phyloP scores from a whole-genome alignment of 2,888 invertebrate species.

The Chironomus riparius region DNA sequence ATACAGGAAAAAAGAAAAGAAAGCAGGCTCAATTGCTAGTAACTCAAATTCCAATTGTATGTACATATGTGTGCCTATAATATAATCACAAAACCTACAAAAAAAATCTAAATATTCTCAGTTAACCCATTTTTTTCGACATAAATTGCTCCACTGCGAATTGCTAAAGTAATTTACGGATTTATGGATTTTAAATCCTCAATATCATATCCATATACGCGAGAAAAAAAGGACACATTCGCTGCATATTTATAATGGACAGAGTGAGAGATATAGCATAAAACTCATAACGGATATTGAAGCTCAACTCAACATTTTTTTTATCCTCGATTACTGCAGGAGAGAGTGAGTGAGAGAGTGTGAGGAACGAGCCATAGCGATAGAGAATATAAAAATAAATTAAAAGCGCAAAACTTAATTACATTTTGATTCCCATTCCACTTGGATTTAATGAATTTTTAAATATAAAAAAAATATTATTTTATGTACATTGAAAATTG shows the following conservation, averaged over 20 bases:
- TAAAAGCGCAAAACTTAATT: background rate
- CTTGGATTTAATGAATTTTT: no score
- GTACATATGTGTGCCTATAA: background rate
- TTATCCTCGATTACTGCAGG: no score
- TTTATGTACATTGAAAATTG: background rate
- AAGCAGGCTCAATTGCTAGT: conserved; percentile 11
- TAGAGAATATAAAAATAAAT: no score
- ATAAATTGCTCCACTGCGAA: background rate
- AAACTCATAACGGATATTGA: background rate
- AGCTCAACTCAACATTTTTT: background rate
- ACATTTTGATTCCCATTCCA: background rate
- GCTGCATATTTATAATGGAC: no score
- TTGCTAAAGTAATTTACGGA: background rate
- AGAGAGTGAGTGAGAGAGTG: background rate
- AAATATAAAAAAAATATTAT: no score
- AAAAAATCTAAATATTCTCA: background rate
- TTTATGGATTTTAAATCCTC: background rate
- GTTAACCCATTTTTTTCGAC: background rate
- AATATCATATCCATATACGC: no score
- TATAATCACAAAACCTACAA: background rate
- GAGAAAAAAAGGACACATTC: no score
- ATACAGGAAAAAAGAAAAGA: conserved; percentile 9
- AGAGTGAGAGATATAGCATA: background rate
- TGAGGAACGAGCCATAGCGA: no score
- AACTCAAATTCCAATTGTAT: background rate